phyloP scores from a whole-genome alignment of 2,113 vertebrate genomes.

The Pungitius pungitius region DNA sequence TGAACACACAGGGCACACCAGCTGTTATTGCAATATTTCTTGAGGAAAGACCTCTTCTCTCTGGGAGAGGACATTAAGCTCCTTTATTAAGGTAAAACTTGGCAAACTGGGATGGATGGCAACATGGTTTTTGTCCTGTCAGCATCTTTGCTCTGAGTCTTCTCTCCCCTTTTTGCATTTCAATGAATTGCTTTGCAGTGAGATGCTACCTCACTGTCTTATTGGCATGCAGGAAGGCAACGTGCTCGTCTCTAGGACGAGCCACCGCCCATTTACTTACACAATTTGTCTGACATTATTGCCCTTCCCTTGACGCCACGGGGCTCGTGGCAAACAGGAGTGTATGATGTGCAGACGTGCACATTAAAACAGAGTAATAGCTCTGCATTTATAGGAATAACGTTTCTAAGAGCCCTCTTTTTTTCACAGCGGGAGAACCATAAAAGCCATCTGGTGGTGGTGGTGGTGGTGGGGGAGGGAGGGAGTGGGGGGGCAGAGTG shows the following conservation, averaged over 20 bases:
- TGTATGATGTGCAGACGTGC: slow-evolving; percentile 61
- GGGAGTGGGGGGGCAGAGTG: slow-evolving; percentile 12
- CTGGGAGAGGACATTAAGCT: slow-evolving; percentile 49
- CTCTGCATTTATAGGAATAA: slow-evolving; percentile 71
- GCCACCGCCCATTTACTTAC: slow-evolving; percentile 65
- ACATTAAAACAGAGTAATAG: slow-evolving; percentile 73
- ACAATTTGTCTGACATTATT: slow-evolving; percentile 76
- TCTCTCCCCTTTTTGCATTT: slow-evolving; percentile 70
- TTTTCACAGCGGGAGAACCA: slow-evolving; percentile 66
- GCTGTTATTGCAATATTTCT: slow-evolving; percentile 53
- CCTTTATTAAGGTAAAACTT: slow-evolving; percentile 62
- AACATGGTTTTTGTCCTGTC: slow-evolving; percentile 73
- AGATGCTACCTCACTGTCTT: slow-evolving; percentile 68
- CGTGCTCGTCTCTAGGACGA: slow-evolving; percentile 52
- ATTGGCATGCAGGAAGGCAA: slow-evolving; percentile 72
- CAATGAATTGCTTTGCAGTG: slow-evolving; percentile 74
- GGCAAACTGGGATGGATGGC: slow-evolving; percentile 75
- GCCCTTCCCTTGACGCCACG: slow-evolving; percentile 68
- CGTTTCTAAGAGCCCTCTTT: slow-evolving; percentile 68
- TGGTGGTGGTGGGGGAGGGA: slow-evolving; percentile 2
- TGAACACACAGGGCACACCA: slow-evolving; percentile 26
- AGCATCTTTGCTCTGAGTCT: slow-evolving; percentile 71
- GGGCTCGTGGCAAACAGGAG: slow-evolving; percentile 60
- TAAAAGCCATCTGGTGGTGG: slow-evolving; percentile 72
- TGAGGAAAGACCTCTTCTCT: slow-evolving; percentile 46